These are phyloP conservation scores for Athrips mouffetella DNA, from an alignment of 2,888 invertebrate species.

Conservation along the genomic window DNA sequence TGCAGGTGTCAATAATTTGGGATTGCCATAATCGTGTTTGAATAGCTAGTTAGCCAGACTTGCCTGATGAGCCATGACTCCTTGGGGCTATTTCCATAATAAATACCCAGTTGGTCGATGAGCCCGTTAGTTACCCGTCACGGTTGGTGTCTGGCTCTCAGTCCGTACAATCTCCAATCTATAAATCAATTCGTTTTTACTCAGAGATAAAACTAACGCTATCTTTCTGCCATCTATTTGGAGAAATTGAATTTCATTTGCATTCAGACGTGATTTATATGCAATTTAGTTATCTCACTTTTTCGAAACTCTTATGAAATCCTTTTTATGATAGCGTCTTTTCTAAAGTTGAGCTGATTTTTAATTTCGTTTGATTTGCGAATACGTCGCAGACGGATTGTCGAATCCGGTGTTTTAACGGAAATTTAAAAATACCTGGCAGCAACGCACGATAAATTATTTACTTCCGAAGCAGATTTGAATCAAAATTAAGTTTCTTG, in stretches of 20 bases:
- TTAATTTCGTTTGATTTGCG: no score
- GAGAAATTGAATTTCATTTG: slow-evolving; percentile 14
- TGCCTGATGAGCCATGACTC: slow-evolving; percentile 45
- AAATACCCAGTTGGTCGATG: slow-evolving; percentile 42
- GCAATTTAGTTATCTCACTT: slow-evolving; percentile 3
- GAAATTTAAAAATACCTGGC: no score
- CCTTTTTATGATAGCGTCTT: no score
- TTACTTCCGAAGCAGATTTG: no score
- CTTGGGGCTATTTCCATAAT: slow-evolving; percentile 49
- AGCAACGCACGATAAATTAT: no score
- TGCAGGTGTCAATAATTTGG: slow-evolving; percentile 11
- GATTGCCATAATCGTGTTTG: not conserved
- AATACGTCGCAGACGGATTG: no score
- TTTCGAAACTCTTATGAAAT: not conserved
- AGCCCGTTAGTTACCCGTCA: slow-evolving; percentile 53
- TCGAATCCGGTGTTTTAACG: no score
- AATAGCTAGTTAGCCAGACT: slow-evolving; percentile 11
- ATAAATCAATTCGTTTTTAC: slow-evolving; percentile 43
- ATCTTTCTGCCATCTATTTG: slow-evolving; percentile 11
- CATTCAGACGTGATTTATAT: slow-evolving; percentile 4
- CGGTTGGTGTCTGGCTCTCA: slow-evolving; percentile 32
- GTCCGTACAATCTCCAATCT: slow-evolving; percentile 28
- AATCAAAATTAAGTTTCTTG: no score
- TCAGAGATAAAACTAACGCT: slow-evolving; percentile 24
- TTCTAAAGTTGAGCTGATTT: no score